These are phyloP conservation scores for Piprites chloris DNA, from an alignment of 2,113 vertebrate species.

Conservation along the genomic window DNA sequence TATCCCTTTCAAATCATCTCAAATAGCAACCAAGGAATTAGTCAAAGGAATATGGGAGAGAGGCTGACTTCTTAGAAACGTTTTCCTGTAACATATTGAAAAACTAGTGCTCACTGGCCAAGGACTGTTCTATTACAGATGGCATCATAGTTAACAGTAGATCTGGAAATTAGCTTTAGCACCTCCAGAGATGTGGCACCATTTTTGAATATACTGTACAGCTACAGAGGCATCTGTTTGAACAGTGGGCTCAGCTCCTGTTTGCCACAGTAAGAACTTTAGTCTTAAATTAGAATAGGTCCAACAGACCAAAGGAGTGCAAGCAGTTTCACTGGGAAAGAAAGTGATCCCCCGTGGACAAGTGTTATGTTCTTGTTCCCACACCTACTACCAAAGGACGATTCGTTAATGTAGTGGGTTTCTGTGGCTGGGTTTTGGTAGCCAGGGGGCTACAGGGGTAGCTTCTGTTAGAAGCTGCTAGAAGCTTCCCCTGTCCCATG, in stretches of 20 bases:
- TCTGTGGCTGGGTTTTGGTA: too few species aligned
- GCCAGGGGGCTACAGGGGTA: too few species aligned
- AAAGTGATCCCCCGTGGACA: background rate
- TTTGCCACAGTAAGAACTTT: background rate
- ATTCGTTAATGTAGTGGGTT: background rate
- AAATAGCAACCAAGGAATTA: background rate
- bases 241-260: background rate
- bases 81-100: background rate
- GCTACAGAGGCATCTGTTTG: background rate
- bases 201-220: background rate
- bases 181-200: background rate
- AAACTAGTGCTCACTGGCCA: background rate
- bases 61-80: background rate
- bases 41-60: background rate
- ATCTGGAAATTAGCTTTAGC: constrained; percentile 32
- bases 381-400: background rate
- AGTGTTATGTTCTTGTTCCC: background rate
- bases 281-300: background rate
- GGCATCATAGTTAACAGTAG: background rate
- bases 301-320: background rate
- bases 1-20: background rate
- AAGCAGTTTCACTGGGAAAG: background rate
- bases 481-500: too few species aligned
- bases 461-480: too few species aligned
- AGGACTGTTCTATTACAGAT: background rate